Conservation (phyloP, 2,113 vertebrate genomes). For the Sclerurus mexicanus region DNA sequence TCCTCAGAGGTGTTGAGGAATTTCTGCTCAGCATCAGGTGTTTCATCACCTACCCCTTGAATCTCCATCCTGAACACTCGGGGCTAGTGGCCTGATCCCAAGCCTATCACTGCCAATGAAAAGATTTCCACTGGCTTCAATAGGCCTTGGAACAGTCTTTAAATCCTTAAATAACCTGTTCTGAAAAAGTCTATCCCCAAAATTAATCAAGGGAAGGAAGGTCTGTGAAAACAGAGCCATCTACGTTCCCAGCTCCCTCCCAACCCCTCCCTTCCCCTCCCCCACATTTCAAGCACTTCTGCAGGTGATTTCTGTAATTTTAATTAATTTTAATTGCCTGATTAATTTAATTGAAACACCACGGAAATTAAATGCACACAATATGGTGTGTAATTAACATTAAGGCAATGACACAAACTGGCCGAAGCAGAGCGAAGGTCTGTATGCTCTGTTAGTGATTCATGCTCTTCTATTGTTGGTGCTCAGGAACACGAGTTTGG, state of each 20-base stretch:
- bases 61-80: background rate
- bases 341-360: constrained; percentile 74
- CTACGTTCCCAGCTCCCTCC: constrained; percentile 62
- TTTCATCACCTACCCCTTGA: background rate
- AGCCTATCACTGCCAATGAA: background rate
- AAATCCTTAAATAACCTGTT: constrained; percentile 62
- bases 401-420: constrained; percentile 55
- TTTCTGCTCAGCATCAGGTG: background rate
- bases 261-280: constrained; percentile 59
- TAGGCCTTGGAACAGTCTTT: background rate
- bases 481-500: background rate
- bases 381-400: constrained; percentile 57
- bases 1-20: background rate
- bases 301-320: constrained; percentile 66
- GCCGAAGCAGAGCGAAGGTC: constrained; percentile 37
- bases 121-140: constrained; percentile 12
- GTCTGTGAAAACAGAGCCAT: constrained; percentile 62
- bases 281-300: constrained; percentile 35
- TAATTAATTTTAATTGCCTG: constrained; percentile 75
- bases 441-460: constrained; percentile 10
- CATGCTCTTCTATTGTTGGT: constrained; percentile 17
- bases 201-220: constrained; percentile 59
- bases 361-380: constrained; percentile 63
- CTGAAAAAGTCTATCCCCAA: constrained; percentile 44
- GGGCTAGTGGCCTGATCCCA: constrained; percentile 18